These are phyloP conservation scores for Diadumene lineata DNA, from an alignment of 92 coral and sea anemone species.

Conservation along the genomic window DNA sequence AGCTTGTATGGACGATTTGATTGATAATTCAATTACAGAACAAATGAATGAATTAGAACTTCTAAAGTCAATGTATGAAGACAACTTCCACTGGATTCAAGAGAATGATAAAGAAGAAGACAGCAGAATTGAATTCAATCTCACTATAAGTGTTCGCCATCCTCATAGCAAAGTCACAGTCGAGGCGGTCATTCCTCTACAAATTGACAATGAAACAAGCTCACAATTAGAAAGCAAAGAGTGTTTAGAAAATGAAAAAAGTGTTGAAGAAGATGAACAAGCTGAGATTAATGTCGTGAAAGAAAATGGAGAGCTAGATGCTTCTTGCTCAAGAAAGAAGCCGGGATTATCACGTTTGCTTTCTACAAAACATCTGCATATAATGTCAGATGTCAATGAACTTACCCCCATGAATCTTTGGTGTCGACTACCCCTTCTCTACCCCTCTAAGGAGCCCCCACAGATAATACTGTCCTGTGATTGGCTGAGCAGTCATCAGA, in stretches of 20 bases:
- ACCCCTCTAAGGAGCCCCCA: conserved; percentile 76
- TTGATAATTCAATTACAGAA: conserved; percentile 46
- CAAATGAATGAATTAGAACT: conserved; percentile 81
- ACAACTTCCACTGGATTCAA: conserved; percentile 57
- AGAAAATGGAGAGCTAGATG: background rate
- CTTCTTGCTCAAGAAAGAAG: conserved; percentile 23
- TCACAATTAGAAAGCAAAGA: background rate
- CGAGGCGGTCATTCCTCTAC: conserved; percentile 69
- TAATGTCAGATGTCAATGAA: conserved; percentile 61
- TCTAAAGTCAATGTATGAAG: conserved; percentile 81
- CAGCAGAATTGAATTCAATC: conserved; percentile 47
- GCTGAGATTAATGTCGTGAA: background rate
- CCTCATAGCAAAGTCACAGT: conserved; percentile 61
- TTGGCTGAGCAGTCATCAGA: conserved; percentile 71
- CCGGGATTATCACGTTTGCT: conserved; percentile 63
- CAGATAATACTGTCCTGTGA: conserved; percentile 67
- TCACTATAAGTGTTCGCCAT: conserved; percentile 58
- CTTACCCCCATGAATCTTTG: conserved; percentile 78
- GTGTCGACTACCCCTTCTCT: conserved; percentile 67
- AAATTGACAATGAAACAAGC: conserved; percentile 29
- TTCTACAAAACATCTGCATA: conserved; percentile 70
- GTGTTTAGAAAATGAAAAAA: background rate
- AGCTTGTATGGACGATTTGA: conserved; percentile 43
- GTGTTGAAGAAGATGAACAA: conserved; percentile 1
- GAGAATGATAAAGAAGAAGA: conserved; percentile 32